phyloP scores from a whole-genome alignment of 2,888 invertebrate genomes.

The Pyrrhia umbra region DNA sequence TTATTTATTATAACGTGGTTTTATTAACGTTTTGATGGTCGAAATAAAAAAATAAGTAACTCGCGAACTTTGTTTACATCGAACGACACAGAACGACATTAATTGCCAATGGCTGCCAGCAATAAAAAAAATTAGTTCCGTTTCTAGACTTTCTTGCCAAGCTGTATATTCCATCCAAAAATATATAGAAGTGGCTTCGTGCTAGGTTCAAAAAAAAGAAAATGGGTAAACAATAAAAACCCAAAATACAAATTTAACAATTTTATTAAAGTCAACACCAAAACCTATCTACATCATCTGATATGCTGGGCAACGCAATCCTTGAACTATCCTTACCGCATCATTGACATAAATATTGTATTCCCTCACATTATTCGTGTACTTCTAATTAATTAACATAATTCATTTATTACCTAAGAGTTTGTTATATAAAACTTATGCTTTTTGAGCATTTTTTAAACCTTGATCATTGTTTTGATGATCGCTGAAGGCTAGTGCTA shows the following conservation, averaged over 20 bases:
- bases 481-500: slow-evolving; percentile 18
- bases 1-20: too few relatives aligned
- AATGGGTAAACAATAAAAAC: slow-evolving; percentile 55
- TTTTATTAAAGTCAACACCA: slow-evolving; percentile 87
- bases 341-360: slow-evolving; percentile 60
- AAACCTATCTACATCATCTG: slow-evolving; percentile 85
- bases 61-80: too few relatives aligned
- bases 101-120: too few relatives aligned
- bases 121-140: too few relatives aligned
- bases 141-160: too few relatives aligned
- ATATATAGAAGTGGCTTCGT: too few relatives aligned
- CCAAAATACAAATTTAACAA: slow-evolving; percentile 86
- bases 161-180: too few relatives aligned
- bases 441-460: slow-evolving; percentile 71
- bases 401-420: slow-evolving; percentile 67
- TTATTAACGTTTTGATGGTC: too few relatives aligned
- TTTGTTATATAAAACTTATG: slow-evolving; percentile 67
- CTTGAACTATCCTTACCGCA: slow-evolving; percentile 57
- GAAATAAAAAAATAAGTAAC: too few relatives aligned
- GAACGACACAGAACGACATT: too few relatives aligned
- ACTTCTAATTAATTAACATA: slow-evolving; percentile 66
- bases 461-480: slow-evolving; percentile 59
- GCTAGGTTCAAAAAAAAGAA: not conserved
- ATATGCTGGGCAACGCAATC: slow-evolving; percentile 84
- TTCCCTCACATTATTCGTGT: slow-evolving; percentile 59